A percentile compares a stretch with the other conserved stretches of the same genome.
phyloP scores from a whole-genome alignment of 2,888 invertebrate species.

The Trimorus sp. region DNA sequence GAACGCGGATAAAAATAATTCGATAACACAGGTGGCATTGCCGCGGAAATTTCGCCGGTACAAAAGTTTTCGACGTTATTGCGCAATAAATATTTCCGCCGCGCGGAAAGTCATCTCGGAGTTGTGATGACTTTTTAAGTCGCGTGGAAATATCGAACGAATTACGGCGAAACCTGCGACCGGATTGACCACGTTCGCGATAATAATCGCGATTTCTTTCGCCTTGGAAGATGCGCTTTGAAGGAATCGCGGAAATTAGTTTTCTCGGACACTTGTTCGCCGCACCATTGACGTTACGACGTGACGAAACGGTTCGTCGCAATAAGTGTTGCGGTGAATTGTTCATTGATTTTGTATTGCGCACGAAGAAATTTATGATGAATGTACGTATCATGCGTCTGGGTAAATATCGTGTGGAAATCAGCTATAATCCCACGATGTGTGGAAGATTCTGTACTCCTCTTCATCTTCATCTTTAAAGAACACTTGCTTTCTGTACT shows the following conservation, averaged over 20 bases:
- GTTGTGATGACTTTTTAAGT: slow-evolving; percentile 20
- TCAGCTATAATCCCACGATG: too few relatives aligned
- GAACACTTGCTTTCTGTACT: too few relatives aligned
- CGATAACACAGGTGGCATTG: slow-evolving; percentile 11
- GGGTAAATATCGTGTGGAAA: too few relatives aligned
- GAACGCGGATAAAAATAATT: slow-evolving; percentile 23
- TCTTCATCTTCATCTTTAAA: too few relatives aligned
- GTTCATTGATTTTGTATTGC: too few relatives aligned
- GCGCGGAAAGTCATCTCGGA: neutral
- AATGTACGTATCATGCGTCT: too few relatives aligned
- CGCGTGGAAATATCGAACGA: neutral
- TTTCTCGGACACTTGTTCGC: neutral
- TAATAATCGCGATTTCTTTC: slow-evolving; percentile 4
- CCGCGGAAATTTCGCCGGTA: neutral
- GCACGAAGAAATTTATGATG: too few relatives aligned
- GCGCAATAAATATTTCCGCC: slow-evolving; percentile 17
- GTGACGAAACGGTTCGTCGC: too few relatives aligned
- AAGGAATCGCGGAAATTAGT: neutral
- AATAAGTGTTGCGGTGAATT: too few relatives aligned
- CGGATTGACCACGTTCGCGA: neutral
- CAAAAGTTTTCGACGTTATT: slow-evolving; percentile 16
- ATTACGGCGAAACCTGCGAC: neutral
- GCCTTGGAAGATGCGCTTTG: neutral
- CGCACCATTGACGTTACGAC: too few relatives aligned
- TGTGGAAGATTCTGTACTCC: too few relatives aligned